A percentile compares a stretch with the other conserved stretches of the same genome.
These are phyloP conservation scores for Ichneumoninae sp. DNA, from an alignment of 2,888 invertebrate species.

Conservation along the genomic window DNA sequence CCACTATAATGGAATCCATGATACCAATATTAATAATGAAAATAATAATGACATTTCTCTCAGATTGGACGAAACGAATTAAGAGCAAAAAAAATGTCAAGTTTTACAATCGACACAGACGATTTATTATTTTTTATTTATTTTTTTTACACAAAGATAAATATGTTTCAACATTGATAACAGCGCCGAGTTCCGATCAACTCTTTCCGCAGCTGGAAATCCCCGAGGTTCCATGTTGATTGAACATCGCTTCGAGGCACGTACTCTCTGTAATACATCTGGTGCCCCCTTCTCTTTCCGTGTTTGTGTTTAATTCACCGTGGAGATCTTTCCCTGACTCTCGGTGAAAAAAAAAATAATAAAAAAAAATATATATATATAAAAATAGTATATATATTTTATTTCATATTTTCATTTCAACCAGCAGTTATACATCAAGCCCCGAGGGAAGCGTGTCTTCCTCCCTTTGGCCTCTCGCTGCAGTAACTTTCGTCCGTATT, in stretches of 20 bases:
- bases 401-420: conserved; percentile 16
- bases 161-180: neutral
- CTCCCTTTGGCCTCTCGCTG: neutral
- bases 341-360: neutral
- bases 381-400: neutral
- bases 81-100: too few relatives aligned
- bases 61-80: too few relatives aligned
- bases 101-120: neutral
- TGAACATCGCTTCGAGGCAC: conserved; percentile 4
- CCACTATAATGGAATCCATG: too few relatives aligned
- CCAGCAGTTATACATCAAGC: neutral
- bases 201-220: neutral
- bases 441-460: conserved; percentile 6
- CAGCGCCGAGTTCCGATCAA: neutral
- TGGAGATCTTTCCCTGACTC: neutral
- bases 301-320: conserved; percentile 20
- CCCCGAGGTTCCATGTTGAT: neutral
- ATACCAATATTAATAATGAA: too few relatives aligned
- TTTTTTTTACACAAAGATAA: neutral
- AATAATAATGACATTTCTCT: too few relatives aligned
- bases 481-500: conserved; percentile 2
- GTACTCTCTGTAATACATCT: neutral
- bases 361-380: neutral
- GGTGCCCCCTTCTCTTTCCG: neutral
- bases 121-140: neutral